A percentile compares a stretch with the other conserved stretches of the same genome.
These are phyloP conservation scores for Theodoxus fluviatilis DNA, from an alignment of 2,888 invertebrate species.

Conservation along the genomic window DNA sequence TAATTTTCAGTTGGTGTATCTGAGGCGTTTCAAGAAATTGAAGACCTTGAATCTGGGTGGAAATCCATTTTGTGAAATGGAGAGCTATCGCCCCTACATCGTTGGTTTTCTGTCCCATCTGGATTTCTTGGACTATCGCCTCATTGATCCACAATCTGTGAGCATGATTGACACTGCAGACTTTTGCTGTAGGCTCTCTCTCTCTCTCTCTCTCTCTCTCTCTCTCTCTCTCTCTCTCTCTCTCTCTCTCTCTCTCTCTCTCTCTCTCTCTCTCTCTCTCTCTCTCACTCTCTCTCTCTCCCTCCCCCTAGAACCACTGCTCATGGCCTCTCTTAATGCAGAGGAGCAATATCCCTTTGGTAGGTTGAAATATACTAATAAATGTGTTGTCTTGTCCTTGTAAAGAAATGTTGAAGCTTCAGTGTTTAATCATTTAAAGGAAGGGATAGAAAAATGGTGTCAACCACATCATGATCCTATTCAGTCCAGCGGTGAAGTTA, in stretches of 20 bases:
- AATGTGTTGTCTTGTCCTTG: no score
- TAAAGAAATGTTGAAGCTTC: no score
- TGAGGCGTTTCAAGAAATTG: conserved; percentile 61
- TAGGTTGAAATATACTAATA: no score
- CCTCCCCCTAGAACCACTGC: neutral
- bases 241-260: neutral
- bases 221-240: neutral
- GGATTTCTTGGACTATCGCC: conserved; percentile 78
- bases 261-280: neutral
- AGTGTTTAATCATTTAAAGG: no score
- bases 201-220: neutral
- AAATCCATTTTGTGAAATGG: conserved; percentile 77
- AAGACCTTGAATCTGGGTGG: conserved; percentile 68
- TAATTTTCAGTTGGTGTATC: conserved; percentile 57
- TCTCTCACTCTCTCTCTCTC: neutral
- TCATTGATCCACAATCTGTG: conserved; percentile 70
- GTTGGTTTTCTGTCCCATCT: conserved; percentile 77
- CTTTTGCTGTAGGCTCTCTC: neutral
- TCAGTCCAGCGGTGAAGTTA: no score
- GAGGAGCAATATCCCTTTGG: no score
- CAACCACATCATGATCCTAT: no score
- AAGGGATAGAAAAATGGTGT: no score
- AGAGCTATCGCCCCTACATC: conserved; percentile 74
- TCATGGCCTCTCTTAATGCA: neutral
- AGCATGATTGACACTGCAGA: conserved; percentile 29